Percentiles rank a stretch among this genome's conserved stretches.
These are phyloP conservation scores for Halictus quadricinctus DNA, from an alignment of 2,888 invertebrate species.

Conservation along the genomic window DNA sequence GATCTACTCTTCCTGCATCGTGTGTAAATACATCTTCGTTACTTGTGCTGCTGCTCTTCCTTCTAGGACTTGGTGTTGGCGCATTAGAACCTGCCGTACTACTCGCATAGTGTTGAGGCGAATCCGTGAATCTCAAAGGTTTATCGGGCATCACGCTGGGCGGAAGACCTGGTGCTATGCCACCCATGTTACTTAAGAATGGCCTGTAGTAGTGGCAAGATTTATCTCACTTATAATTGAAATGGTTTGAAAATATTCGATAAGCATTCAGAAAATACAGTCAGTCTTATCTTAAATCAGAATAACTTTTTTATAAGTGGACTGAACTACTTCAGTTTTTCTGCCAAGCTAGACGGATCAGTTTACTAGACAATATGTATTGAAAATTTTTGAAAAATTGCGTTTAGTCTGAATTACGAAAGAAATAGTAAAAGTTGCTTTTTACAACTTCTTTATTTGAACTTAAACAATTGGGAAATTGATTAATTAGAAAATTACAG, in stretches of 20 bases:
- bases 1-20: conserved; percentile 71
- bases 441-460: too few species aligned
- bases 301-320: too few species aligned
- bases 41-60: conserved; percentile 88
- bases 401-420: too few species aligned
- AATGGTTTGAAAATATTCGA: not conserved
- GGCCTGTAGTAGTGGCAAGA: conserved; percentile 68
- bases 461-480: too few species aligned
- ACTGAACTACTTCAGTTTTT: too few species aligned
- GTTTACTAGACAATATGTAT: too few species aligned
- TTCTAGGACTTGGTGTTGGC: conserved; percentile 87
- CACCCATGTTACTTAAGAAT: conserved; percentile 80
- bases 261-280: not conserved
- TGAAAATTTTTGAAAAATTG: too few species aligned
- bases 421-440: too few species aligned
- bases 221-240: conserved; percentile 11
- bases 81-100: conserved; percentile 83
- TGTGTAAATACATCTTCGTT: conserved; percentile 86
- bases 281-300: too few species aligned
- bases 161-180: conserved; percentile 77
- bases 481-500: too few species aligned
- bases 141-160: conserved; percentile 81
- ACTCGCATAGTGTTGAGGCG: conserved; percentile 87
- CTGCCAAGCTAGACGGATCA: too few species aligned
- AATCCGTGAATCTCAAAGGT: conserved; percentile 89